Base-by-base conservation (phyloP, 2,888 invertebrate genomes). In the Zelleria hepariella region DNA sequence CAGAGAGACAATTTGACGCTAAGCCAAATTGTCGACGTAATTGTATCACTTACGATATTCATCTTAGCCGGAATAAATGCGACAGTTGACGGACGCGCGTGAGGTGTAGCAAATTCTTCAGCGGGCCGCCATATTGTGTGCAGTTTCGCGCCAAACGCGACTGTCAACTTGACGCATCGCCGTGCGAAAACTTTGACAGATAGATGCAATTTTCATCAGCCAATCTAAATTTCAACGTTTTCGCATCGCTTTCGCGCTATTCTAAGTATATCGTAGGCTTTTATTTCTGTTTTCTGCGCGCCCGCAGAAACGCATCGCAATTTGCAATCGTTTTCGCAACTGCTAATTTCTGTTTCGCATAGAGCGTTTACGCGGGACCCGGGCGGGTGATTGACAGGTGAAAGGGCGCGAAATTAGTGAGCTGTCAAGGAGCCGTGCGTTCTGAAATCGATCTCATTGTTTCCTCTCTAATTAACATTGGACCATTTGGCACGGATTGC, bases 381-480 rank as follows among this genome's bases (percentile, higher is more conserved):
- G 85, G n/a, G 85, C 85, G 75, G 66, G 67, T 86, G 87, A 87
- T 83, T 86, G 87, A 86, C 87, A 77, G 80, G 82, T 80, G 81
- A 86, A 86, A 87, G 85, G 80, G 85, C 82, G 82, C 78, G 78
- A 86, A 81, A 86, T 85, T 86, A 84, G 82, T 75, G 67, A 71
- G 63, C 67, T 66, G 67, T 68, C 67, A 68, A 72, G 67, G 68
- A 69, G 20, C 66, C 67, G 66, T 67, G 61, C 63, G 67, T 62
- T 65, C 63, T 61, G 63, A 64, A 65, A 65, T 65, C 66, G 64
- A 67, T 67, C 66, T 63, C 68, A 71, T 70, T 67, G 70, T 71
- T 62, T 62, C 64, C 64, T 63, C 63, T 67, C 74, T 25, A 58
- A 77, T 78, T 78, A 67, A 64, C 65, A 64, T 64, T 68, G 64